Conservation (phyloP, 2,113 vertebrate genomes). For the Sylvia atricapilla region DNA sequence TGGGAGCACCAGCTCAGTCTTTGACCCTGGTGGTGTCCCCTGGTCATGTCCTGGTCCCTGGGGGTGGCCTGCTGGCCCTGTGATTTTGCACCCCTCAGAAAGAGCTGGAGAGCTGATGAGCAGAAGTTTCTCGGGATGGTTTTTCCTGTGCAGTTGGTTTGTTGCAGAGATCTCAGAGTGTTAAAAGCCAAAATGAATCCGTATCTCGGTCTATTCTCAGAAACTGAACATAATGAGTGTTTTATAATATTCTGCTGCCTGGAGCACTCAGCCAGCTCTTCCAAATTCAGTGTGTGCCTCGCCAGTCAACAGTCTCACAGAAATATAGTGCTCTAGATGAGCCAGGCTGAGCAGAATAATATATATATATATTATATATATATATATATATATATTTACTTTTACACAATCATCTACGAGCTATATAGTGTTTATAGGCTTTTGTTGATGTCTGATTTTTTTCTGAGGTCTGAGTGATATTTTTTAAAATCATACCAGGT, state of each 20-base stretch:
- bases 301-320: neutral
- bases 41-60: fast-evolving
- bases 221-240: neutral
- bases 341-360: neutral
- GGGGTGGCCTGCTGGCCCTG: neutral
- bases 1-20: neutral
- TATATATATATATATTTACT: neutral
- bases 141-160: neutral
- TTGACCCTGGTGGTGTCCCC: fast-evolving
- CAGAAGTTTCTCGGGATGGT: fast-evolving
- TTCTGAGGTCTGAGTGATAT: neutral
- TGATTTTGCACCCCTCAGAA: fast-evolving
- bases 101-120: neutral
- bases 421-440: neutral
- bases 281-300: neutral
- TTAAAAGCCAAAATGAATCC: neutral
- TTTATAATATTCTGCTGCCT: neutral
- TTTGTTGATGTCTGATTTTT: neutral
- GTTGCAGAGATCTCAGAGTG: neutral
- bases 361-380: neutral
- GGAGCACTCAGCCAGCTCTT: neutral
- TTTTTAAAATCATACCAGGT: neutral
- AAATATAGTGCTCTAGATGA: neutral
- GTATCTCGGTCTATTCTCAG: neutral
- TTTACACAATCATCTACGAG: fast-evolving